These are phyloP conservation scores for Reinhardtius hippoglossoides DNA, from an alignment of 2,113 vertebrate genomes.

Conservation along the genomic window DNA sequence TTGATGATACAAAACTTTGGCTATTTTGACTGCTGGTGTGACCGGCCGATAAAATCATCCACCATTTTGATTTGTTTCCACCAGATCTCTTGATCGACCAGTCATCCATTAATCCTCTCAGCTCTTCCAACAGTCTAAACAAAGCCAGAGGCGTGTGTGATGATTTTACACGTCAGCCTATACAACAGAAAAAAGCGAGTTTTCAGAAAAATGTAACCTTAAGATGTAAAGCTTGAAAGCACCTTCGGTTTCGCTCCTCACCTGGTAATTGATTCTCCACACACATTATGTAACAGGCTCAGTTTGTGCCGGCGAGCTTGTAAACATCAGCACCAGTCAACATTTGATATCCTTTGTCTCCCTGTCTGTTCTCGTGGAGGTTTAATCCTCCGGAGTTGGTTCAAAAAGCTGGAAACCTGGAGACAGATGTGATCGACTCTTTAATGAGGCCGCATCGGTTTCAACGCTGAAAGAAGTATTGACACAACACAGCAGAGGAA, in stretches of 20 bases:
- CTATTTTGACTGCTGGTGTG: not conserved
- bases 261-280: constrained; percentile 1
- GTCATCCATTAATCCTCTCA: not conserved
- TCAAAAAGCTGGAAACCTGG: constrained; percentile 6
- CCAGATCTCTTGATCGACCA: not conserved
- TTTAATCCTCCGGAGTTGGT: not conserved
- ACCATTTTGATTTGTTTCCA: not conserved
- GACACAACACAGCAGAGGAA: constrained; percentile 41
- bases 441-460: constrained; percentile 28
- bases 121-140: too few relatives aligned
- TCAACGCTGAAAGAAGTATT: constrained; percentile 36
- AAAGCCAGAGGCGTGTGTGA: not conserved
- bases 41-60: not conserved
- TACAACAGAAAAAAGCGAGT: not conserved
- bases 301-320: not conserved
- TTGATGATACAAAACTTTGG: too few relatives aligned
- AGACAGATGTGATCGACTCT: not conserved
- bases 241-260: not conserved
- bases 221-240: not conserved
- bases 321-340: not conserved
- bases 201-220: not conserved
- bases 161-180: not conserved
- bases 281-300: not conserved
- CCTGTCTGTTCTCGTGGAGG: not conserved
- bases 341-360: not conserved